A percentile compares a stretch with the other conserved stretches of the same genome.
Conservation (phyloP, 2,113 vertebrate genomes). For the Ceuthmochares aereus region DNA sequence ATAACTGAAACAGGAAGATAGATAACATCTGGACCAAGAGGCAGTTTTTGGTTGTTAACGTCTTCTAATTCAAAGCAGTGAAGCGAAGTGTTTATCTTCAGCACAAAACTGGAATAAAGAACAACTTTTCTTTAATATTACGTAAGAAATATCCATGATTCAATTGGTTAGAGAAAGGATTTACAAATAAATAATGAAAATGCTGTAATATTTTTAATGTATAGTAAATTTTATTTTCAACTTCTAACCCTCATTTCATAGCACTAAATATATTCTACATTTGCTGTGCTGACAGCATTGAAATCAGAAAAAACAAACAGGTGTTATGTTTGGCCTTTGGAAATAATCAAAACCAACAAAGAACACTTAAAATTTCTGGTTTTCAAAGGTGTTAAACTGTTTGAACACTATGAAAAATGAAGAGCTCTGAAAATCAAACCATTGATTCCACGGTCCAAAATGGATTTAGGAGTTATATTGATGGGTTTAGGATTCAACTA, state of each 20-base stretch:
- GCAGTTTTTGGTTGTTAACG: neutral
- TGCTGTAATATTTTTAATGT: neutral
- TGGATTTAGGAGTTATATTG: neutral
- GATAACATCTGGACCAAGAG: neutral
- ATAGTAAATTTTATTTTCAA: fast-evolving
- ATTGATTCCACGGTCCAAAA: neutral
- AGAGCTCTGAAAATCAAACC: neutral
- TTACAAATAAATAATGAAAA: neutral
- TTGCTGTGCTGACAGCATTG: neutral
- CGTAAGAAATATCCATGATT: fast-evolving
- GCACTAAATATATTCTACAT: fast-evolving
- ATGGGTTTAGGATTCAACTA: neutral
- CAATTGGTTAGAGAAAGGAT: neutral
- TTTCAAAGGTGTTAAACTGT: neutral
- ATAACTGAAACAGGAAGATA: neutral
- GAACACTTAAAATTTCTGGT: neutral
- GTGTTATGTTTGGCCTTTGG: neutral
- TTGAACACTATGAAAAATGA: neutral
- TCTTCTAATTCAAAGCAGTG: neutral
- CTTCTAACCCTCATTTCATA: neutral
- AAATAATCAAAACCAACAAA: neutral
- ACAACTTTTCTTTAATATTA: neutral
- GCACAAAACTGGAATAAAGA: neutral
- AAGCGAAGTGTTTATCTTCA: neutral
- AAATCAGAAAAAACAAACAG: neutral